phyloP scores from a whole-genome alignment of 2,113 vertebrate genomes.

The Pavo muticus region DNA sequence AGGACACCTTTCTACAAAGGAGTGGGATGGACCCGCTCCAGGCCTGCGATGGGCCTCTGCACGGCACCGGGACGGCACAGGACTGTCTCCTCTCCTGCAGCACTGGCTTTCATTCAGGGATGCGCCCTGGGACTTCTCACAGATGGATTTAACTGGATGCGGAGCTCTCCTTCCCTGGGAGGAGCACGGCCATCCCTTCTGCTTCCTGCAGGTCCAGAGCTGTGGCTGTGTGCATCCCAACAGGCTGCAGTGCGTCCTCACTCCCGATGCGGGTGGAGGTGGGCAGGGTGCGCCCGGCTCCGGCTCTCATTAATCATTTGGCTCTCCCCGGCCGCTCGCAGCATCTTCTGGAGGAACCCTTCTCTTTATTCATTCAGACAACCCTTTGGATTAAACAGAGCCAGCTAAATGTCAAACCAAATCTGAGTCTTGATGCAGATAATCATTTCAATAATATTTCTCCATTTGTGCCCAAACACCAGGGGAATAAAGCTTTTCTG shows the following conservation, averaged over 20 bases:
- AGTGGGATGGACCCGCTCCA: not conserved
- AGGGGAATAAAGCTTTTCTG: slow-evolving; percentile 99
- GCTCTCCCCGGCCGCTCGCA: slow-evolving; percentile 84
- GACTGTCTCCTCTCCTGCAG: too few relatives aligned
- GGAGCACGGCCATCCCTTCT: not conserved
- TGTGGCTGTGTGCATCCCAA: too few relatives aligned
- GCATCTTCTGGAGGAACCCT: slow-evolving; percentile 96
- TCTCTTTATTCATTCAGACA: slow-evolving; percentile 98
- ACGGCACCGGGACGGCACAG: too few relatives aligned
- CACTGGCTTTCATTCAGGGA: not conserved
- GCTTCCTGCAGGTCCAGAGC: slow-evolving; percentile 68
- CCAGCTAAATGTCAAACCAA: slow-evolving; percentile 99
- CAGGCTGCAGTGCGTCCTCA: slow-evolving; percentile 82
- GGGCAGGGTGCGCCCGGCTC: slow-evolving; percentile 95
- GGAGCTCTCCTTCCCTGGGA: not conserved
- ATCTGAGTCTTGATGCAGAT: slow-evolving; percentile 99
- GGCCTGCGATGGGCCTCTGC: too few relatives aligned
- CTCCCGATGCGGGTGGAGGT: slow-evolving; percentile 96
- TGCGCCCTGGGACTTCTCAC: not conserved
- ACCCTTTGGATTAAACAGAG: slow-evolving; percentile 99
- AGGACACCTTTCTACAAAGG: not conserved
- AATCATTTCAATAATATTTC: slow-evolving; percentile 99
- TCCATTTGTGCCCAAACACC: slow-evolving; percentile 99
- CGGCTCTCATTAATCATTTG: slow-evolving; percentile 99
- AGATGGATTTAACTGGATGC: not conserved